These are phyloP conservation scores for Dicentrarchus labrax DNA, from an alignment of 2,113 vertebrate genomes.

Conservation along the genomic window DNA sequence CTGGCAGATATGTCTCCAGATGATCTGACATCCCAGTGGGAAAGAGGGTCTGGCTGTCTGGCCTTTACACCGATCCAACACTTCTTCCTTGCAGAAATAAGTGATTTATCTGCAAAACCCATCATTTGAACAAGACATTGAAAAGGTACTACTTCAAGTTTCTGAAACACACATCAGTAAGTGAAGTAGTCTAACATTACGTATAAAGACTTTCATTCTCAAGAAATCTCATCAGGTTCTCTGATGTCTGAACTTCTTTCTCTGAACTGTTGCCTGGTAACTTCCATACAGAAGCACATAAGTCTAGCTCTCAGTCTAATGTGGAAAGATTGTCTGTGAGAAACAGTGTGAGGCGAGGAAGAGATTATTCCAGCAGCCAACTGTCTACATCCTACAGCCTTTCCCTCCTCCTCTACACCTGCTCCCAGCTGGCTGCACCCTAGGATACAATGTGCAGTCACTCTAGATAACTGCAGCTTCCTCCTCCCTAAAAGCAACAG, in stretches of 20 bases:
- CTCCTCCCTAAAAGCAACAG: neutral
- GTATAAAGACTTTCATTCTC: neutral
- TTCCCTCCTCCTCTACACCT: conserved; percentile 32
- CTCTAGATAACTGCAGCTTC: neutral
- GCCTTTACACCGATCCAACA: neutral
- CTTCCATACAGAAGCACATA: neutral
- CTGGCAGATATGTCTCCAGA: neutral
- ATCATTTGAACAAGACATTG: neutral
- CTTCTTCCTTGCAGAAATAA: neutral
- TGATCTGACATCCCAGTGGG: conserved; percentile 3
- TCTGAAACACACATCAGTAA: neutral
- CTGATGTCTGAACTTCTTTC: conserved; percentile 6
- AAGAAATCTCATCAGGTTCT: neutral
- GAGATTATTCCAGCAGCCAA: conserved; percentile 25
- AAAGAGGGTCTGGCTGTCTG: neutral
- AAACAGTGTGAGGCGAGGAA: neutral
- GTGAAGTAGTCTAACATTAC: neutral
- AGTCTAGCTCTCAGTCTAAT: neutral
- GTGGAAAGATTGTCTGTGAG: conserved; percentile 18
- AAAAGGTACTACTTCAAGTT: neutral
- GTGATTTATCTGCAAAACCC: neutral
- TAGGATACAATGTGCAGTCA: neutral
- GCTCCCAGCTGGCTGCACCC: conserved; percentile 20
- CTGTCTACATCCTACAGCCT: conserved; percentile 14
- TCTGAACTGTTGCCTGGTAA: neutral